Evolutionary conservation across 2,888 invertebrate genomes (phyloP), one percentile per base, ranked within the genome.

Genomic region (Phragmatobia fuliginosa): DNA sequence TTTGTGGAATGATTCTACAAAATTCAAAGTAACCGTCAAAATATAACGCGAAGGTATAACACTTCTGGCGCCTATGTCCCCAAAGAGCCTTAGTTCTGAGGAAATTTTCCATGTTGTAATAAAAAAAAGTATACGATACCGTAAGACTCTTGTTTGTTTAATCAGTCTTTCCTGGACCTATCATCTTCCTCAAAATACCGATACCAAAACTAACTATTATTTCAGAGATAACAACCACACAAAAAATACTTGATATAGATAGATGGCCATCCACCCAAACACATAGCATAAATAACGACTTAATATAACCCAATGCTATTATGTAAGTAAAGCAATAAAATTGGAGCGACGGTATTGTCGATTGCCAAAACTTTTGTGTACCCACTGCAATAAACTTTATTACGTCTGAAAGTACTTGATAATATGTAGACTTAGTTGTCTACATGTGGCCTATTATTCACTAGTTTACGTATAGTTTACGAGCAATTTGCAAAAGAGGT

Each of bases 401-500:
- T 83, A 81, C 83, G 62, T 81, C 75, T 75, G 41, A 76, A 81
- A 74, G 67, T 81, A 77, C 78, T 76, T 82, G 77, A 85, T 89
- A 88, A 87, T 87, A 56, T 28, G 56, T 25, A 85, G 85, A 84
- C 79, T 85, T 80, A 83, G 83, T 86, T 84, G 84, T 82, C 74
- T 85, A 83, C 81, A 83, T 83, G 84, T 83, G 85, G 84, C 83
- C 73, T 81, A 81, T 86, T 83, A 86, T 88, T 85, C 86, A 83
- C 83, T 87, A 84, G 75, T 85, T 80, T 88, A 84, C 80, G 63
- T 74, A 83, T 87, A 88, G 92, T 92, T 93, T 93, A 94, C 90
- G 91, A 90, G 80, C 92, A 93, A 93, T 93, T 93, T 91, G 90
- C 89, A 88, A 85, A 89, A 91, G 92, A 91, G 91, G 85, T 87